These are phyloP conservation scores for Molanna angustata DNA, from an alignment of 2,888 invertebrate genomes.

Conservation along the genomic window DNA sequence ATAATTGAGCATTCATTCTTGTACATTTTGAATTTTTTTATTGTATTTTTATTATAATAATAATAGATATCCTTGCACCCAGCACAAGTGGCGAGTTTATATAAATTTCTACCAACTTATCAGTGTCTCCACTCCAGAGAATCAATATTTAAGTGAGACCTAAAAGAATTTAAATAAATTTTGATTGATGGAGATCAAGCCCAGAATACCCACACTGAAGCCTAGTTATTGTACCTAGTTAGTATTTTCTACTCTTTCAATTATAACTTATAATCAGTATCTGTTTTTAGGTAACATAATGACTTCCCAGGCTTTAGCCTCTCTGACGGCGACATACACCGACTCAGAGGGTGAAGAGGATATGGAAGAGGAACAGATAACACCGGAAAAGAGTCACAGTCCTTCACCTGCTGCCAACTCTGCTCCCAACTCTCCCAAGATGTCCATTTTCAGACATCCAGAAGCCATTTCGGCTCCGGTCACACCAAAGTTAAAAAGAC, in stretches of 20 bases:
- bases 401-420: constrained; percentile 43
- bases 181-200: too few species aligned
- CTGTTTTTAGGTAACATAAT: constrained; percentile 36
- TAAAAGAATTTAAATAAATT: too few species aligned
- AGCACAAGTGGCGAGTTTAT: too few species aligned
- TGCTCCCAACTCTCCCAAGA: constrained; percentile 36
- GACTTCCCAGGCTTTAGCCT: constrained; percentile 69
- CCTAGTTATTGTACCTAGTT: not conserved
- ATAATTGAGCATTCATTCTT: too few species aligned
- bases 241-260: not conserved
- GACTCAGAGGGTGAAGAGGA: constrained; percentile 90
- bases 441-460: constrained; percentile 35
- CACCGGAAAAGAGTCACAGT: constrained; percentile 51
- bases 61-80: too few species aligned
- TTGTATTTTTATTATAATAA: too few species aligned
- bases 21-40: too few species aligned
- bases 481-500: constrained; percentile 47
- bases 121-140: too few species aligned
- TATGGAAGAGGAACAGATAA: constrained; percentile 56
- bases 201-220: too few species aligned
- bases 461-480: constrained; percentile 48
- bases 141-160: too few species aligned
- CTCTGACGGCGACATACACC: constrained; percentile 85
- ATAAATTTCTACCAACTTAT: too few species aligned
- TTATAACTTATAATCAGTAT: not conserved